Base-by-base conservation (phyloP, 2,797 vertebrate species). In the Sebastes kiyomatsui region DNA sequence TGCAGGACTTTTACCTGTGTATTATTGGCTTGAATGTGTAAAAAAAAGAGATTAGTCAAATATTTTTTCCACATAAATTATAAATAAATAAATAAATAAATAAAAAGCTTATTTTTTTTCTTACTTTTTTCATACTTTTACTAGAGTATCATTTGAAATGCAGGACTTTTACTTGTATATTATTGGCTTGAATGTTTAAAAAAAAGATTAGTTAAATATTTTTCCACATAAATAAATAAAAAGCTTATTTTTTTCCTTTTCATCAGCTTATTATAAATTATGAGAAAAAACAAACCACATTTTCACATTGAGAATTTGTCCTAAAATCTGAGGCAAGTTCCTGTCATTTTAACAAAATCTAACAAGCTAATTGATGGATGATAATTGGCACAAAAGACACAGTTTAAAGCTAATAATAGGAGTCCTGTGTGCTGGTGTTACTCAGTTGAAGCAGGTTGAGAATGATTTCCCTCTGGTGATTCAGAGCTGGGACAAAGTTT, bases 401-500 rank as follows among this genome's bases (percentile, higher is more conserved):
- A 4, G 35, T 23, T 23, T 7, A 7, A 18, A 2, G 7, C 11
- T 1, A 3, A 9, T 12, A 10, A n/a, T 59, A 22, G 9, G 3
- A 20, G 18, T 9, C n/a, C 49, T 1, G 58, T 2, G 12, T 3
- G 14, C 35, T 16, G 30, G 28, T 1, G 6, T 18, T 10, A 9
- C 1, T 42, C 77, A 6, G 28, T 49, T 32, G 46, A 2, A 1
- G 0, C 30, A 68, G 27, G 2, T 77, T 82, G 73, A 80, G 85
- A 92, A 84, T 82, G 83, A 87, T 74, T 62, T 35, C 52, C 12
- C 12, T 5, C 25, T 18, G 7, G 4, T 42, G 60, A 80, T 14
- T 49, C 67, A 59, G 65, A 84, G 74, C 65, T 7, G 67, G 86
- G 78, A 67, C 84, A 78, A 81, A 77, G 73, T 59, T 72, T 72